phyloP scores from a whole-genome alignment of 2,888 invertebrate species.

The Drosophila mimica region DNA sequence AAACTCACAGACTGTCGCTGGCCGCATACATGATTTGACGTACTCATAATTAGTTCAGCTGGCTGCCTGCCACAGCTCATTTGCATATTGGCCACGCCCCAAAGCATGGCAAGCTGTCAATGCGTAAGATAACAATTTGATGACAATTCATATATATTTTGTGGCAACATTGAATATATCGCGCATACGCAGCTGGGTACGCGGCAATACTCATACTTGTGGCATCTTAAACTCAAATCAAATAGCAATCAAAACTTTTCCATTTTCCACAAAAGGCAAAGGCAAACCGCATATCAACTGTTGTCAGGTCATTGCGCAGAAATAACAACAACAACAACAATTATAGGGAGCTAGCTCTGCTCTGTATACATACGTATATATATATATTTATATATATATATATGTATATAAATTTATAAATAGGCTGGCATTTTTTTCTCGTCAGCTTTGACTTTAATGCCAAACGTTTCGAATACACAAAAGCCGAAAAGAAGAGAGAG shows the following conservation, averaged over 20 bases:
- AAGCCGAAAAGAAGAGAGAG: conserved; percentile 26
- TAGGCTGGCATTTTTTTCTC: conserved; percentile 70
- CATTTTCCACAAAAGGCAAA: conserved; percentile 67
- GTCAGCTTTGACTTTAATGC: conserved; percentile 69
- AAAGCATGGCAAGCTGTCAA: conserved; percentile 54
- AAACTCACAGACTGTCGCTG: conserved; percentile 10
- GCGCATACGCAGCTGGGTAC: conserved; percentile 62
- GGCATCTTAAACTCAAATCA: conserved; percentile 69
- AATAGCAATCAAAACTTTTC: conserved; percentile 81
- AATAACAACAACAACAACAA: conserved; percentile 36
- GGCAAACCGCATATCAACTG: conserved; percentile 74
- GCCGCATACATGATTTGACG: conserved; percentile 76
- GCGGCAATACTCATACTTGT: conserved; percentile 17
- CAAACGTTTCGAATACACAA: conserved; percentile 69
- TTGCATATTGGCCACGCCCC: conserved; percentile 62
- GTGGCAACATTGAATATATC: conserved; percentile 42
- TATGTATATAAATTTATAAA: conserved; percentile 59
- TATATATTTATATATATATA: background rate
- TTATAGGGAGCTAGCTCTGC: conserved; percentile 10
- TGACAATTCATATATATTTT: conserved; percentile 16
- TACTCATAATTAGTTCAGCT: conserved; percentile 71
- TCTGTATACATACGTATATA: background rate
- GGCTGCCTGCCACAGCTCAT: conserved; percentile 45
- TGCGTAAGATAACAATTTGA: conserved; percentile 60
- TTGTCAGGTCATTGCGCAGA: conserved; percentile 60